These are phyloP conservation scores for Apocheima hispidaria DNA, from an alignment of 2,888 invertebrate genomes.

Conservation along the genomic window DNA sequence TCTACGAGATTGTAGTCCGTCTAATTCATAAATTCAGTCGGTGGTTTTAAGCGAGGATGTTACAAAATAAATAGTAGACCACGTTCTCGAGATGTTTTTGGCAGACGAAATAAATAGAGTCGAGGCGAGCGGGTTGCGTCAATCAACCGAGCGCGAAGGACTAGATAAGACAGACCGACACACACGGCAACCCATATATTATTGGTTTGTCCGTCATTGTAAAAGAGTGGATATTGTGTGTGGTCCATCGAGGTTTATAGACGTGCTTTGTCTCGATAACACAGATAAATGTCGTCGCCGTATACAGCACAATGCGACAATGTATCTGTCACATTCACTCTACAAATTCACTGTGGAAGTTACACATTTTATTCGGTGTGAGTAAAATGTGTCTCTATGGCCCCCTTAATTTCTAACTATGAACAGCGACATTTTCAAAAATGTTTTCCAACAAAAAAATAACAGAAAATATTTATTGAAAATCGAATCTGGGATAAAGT, in stretches of 20 bases:
- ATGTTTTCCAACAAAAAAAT: slow-evolving; percentile 55
- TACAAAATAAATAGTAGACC: slow-evolving; percentile 33
- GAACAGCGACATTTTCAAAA: slow-evolving; percentile 34
- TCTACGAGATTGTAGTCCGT: slow-evolving; percentile 16
- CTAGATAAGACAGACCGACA: slow-evolving; percentile 71
- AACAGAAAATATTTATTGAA: slow-evolving; percentile 73
- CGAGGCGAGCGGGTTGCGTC: slow-evolving; percentile 63
- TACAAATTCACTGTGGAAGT: slow-evolving; percentile 76
- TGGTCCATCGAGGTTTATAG: slow-evolving; percentile 85
- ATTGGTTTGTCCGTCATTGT: slow-evolving; percentile 79
- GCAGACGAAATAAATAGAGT: slow-evolving; percentile 59
- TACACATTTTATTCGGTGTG: slow-evolving; percentile 58
- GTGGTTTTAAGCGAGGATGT: background rate
- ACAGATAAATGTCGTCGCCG: slow-evolving; percentile 83
- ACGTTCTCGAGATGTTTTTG: slow-evolving; percentile 57
- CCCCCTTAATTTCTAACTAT: slow-evolving; percentile 43
- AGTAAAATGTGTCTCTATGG: slow-evolving; percentile 53
- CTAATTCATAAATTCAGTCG: slow-evolving; percentile 16
- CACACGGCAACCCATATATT: slow-evolving; percentile 77
- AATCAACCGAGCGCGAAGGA: slow-evolving; percentile 68
- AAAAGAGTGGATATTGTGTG: slow-evolving; percentile 80
- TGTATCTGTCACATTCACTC: slow-evolving; percentile 77
- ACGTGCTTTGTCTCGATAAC: slow-evolving; percentile 83
- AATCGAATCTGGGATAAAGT: slow-evolving; percentile 78
- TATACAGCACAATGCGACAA: slow-evolving; percentile 80